Evolutionary conservation across 2,888 invertebrate species (phyloP).

Genomic region (Thereva unica): DNA sequence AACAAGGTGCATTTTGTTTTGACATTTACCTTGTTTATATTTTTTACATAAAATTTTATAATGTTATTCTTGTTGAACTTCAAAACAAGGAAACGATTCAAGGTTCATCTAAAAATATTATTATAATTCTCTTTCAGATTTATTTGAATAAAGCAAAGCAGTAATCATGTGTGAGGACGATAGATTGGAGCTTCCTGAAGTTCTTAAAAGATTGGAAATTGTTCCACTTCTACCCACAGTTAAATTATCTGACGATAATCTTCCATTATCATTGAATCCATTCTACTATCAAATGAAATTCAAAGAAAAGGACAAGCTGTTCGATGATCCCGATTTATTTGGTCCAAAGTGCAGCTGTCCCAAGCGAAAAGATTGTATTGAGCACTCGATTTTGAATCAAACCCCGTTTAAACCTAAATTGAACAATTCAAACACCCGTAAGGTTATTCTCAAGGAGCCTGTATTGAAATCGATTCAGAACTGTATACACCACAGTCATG

Average conservation of each 20-base stretch:
- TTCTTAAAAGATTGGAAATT: constrained; percentile 64
- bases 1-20: no score
- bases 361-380: constrained; percentile 23
- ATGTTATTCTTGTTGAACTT: background rate
- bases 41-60: background rate
- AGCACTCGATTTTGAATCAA: constrained; percentile 40
- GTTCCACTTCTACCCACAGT: constrained; percentile 56
- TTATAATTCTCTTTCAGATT: constrained; percentile 4
- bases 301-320: background rate
- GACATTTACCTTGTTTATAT: no score
- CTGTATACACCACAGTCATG: constrained; percentile 44
- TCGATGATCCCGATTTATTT: constrained; percentile 20
- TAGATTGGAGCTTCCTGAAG: constrained; percentile 60
- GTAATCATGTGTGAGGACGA: constrained; percentile 17
- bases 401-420: constrained; percentile 41
- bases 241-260: constrained; percentile 44
- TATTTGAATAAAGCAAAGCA: constrained; percentile 7
- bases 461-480: constrained; percentile 44
- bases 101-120: constrained; percentile 5
- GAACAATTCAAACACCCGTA: constrained; percentile 14
- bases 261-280: constrained; percentile 48
- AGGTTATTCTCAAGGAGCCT: constrained; percentile 43
- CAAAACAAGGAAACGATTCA: constrained; percentile 19
- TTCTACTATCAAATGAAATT: constrained; percentile 46
- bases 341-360: constrained; percentile 14